Evolutionary conservation across 2,113 vertebrate genomes (phyloP).

Genomic region (Stercorarius parasiticus): DNA sequence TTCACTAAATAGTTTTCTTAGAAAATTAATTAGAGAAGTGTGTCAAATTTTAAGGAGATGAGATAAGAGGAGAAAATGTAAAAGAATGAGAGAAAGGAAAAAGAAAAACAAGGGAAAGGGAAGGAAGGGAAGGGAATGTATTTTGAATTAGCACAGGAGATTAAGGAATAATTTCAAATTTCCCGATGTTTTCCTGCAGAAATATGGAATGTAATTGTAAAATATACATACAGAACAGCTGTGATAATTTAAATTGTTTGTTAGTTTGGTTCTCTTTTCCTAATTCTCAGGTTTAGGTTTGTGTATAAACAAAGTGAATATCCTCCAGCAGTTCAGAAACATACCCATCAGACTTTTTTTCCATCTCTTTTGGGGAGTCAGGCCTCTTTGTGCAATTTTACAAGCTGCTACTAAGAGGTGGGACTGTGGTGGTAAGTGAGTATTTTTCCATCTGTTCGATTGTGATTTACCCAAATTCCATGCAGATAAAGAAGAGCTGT

Average conservation of each 20-base stretch:
- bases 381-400: slow-evolving; percentile 4
- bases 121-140: neutral
- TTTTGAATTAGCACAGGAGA: neutral
- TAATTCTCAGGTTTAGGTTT: neutral
- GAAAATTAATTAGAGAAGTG: neutral
- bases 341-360: neutral
- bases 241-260: slow-evolving; percentile 5
- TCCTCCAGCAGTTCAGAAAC: slow-evolving; percentile 17
- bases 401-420: slow-evolving; percentile 48
- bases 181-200: neutral
- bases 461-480: slow-evolving; percentile 74
- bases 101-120: neutral
- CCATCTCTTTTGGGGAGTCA: neutral
- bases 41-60: neutral
- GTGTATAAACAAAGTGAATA: slow-evolving; percentile 28
- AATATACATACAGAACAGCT: neutral
- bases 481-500: slow-evolving; percentile 70
- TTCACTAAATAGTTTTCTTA: neutral
- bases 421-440: slow-evolving; percentile 5
- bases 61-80: neutral
- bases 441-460: slow-evolving; percentile 73
- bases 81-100: neutral
- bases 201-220: neutral
- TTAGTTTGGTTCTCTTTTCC: slow-evolving; percentile 19
- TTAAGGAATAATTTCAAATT: neutral